Evolutionary conservation across 2,797 vertebrate species (phyloP).

Genomic region (Danio tinwini): DNA sequence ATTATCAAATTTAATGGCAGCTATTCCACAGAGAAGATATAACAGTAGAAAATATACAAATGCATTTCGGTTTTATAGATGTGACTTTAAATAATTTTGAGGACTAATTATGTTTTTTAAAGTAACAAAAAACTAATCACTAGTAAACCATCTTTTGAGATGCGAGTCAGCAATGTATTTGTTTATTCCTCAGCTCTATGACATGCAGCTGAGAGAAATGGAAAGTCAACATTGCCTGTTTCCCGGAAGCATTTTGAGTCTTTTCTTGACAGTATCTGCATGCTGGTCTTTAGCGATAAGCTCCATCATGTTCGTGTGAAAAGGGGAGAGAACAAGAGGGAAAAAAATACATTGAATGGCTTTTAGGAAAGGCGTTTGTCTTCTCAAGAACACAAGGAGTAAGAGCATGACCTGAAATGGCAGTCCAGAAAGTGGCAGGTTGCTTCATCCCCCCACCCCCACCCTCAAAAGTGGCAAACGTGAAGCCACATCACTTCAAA

Average conservation of each 20-base stretch:
- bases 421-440: conserved; percentile 62
- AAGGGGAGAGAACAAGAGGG: conserved; percentile 8
- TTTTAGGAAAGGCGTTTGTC: conserved; percentile 56
- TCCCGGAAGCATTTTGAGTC: conserved; percentile 45
- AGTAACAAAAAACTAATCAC: no score
- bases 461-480: conserved; percentile 59
- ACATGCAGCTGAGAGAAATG: background rate
- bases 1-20: no score
- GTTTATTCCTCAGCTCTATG: background rate
- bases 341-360: conserved; percentile 38
- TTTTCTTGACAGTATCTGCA: conserved; percentile 49
- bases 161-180: background rate
- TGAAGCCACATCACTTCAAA: conserved; percentile 63
- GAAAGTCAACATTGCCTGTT: conserved; percentile 6
- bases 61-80: no score
- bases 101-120: no score
- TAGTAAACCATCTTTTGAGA: background rate
- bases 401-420: conserved; percentile 51
- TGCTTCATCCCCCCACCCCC: conserved; percentile 27
- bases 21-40: no score
- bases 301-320: conserved; percentile 40
- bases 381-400: conserved; percentile 51
- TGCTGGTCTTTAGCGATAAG: conserved; percentile 54
- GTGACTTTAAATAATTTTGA: no score
- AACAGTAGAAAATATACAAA: no score